Conservation (phyloP, 2,113 vertebrate species). For the Phodopus roborovskii region DNA sequence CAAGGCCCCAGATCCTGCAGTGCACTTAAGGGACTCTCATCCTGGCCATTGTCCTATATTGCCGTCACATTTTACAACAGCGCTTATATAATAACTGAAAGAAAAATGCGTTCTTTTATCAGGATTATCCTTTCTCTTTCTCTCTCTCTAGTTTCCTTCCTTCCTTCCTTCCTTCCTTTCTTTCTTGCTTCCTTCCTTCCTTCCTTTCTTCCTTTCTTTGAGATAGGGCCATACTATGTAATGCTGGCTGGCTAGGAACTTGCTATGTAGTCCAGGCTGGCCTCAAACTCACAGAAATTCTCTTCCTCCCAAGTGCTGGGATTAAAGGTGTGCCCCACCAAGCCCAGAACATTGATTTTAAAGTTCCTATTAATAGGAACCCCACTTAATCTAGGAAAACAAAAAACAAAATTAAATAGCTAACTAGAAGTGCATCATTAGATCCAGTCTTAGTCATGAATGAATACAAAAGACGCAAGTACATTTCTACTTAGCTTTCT, state of each 20-base stretch:
- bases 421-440: conserved; percentile 11
- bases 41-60: neutral
- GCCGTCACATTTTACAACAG: conserved; percentile 13
- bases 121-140: neutral
- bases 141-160: no score
- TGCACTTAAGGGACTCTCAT: neutral
- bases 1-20: neutral
- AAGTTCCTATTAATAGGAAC: neutral
- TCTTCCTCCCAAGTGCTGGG: neutral
- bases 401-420: neutral
- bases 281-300: neutral
- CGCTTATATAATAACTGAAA: neutral
- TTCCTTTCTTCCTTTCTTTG: neutral
- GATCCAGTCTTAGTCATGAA: neutral
- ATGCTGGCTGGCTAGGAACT: neutral
- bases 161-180: no score
- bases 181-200: no score
- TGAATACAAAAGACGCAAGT: neutral
- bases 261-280: neutral
- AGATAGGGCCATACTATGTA: neutral
- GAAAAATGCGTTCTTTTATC: neutral
- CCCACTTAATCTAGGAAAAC: neutral
- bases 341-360: neutral
- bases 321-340: neutral
- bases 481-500: conserved; percentile 2